Base-by-base conservation (phyloP, 2,797 vertebrate genomes). In the Taeniopygia guttata region DNA sequence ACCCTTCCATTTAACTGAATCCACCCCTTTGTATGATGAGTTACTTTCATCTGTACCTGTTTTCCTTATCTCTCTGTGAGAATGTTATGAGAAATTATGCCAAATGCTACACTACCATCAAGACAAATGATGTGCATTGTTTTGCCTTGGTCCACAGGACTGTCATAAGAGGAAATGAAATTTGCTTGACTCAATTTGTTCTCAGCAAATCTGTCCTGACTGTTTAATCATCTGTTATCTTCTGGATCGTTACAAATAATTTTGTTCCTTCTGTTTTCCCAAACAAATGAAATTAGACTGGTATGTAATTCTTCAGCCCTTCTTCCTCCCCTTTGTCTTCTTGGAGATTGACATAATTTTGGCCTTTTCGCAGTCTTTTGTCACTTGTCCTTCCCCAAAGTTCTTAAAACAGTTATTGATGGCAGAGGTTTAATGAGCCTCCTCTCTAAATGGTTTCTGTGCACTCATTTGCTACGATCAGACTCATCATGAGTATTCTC, bases 141-240 rank as follows among this genome's bases (percentile, higher is more conserved):
- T 87, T 90, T 87, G 78, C 68, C 27, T 77, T 68, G 79, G 85
- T 89, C 72, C 55, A 48, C 67, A 89, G 74, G 55, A 75, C 84
- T 77, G 49, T 78, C 54, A 7, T 48, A 78, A 77, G 40, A 94
- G 95, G 95, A 96, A 96, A 96, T 96, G 82, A 96, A 92, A 93
- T 94, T 93, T 94, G 76, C 79, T 87, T 74, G 45, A 38, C 56
- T 80, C 84, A 64, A 92, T 95, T 86, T 95, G 58, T 93, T 94
- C 62, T 91, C 85, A 64, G 58, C 58, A 89, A 86, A 94, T 75
- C 82, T 73, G 54, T 91, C 82, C 68, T 86, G 84, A 75, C 82
- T 92, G 69, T 78, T 95, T 95, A 94, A 95, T 96, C 79, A 94
- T 75, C 54, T 68, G 46, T 91, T 95, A 94, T 96, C 91, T 87